Evolutionary conservation across 2,797 vertebrate species (phyloP).

Genomic region (Sebastes hubbsi): DNA sequence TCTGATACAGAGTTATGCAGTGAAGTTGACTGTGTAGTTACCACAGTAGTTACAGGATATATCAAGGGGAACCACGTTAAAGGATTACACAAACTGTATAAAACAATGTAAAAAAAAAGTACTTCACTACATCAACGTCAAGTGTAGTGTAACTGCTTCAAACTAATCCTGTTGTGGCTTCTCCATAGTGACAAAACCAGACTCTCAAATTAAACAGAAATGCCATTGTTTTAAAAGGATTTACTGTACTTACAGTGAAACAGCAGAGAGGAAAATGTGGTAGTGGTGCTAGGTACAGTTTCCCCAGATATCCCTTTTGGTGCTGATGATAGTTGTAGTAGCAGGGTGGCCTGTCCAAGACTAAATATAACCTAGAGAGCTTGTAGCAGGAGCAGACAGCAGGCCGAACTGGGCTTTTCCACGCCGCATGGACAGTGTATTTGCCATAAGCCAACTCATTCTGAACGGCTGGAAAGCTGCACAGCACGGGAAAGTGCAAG

Average conservation of each 20-base stretch:
- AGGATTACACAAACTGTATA: conserved; percentile 21
- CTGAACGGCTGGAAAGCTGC: conserved; percentile 54
- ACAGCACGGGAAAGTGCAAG: conserved; percentile 57
- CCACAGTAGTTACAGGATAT: conserved; percentile 17
- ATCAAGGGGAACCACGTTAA: conserved; percentile 9
- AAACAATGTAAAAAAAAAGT: not conserved
- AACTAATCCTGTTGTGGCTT: conserved; percentile 36
- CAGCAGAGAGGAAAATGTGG: conserved; percentile 42
- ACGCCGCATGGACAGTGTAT: conserved; percentile 55
- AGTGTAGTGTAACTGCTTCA: conserved; percentile 36
- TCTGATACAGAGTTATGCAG: not conserved
- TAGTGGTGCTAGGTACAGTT: conserved; percentile 45
- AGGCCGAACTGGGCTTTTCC: conserved; percentile 68
- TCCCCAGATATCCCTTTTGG: conserved; percentile 66
- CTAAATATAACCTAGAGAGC: conserved; percentile 78
- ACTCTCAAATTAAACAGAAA: conserved; percentile 41
- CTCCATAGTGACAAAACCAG: conserved; percentile 13
- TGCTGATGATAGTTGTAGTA: conserved; percentile 66
- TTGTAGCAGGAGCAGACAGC: conserved; percentile 40
- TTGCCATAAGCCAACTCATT: conserved; percentile 68
- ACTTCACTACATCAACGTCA: conserved; percentile 28
- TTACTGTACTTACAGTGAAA: conserved; percentile 68
- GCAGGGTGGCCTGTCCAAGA: conserved; percentile 50
- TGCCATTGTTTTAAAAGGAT: conserved; percentile 49
- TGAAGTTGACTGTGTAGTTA: conserved; percentile 8